Base-by-base conservation (phyloP, 2,888 invertebrate genomes). In the Drosophila cognata region DNA sequence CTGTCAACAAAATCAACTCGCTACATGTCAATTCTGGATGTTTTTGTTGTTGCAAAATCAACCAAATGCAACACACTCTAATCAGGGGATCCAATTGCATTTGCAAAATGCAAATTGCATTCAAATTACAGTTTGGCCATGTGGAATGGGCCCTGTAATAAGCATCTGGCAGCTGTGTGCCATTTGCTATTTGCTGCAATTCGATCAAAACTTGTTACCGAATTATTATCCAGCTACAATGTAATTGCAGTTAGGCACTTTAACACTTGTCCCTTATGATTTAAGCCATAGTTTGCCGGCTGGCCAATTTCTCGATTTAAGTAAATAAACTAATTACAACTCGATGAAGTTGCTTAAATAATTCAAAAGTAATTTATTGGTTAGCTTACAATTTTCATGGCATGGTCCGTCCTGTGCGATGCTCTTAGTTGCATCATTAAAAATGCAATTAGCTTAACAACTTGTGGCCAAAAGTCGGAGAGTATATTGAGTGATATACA, bases 361-460 rank as follows among this genome's bases (percentile, higher is more conserved):
- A 68, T 68, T 29, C 2, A 59, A 13, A 25, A n/a, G 10, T 4
- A 13, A 60, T 50, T 64, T 36, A 64, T 31, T 48, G 60, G 48
- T 57, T 36, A 29, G 8, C 13, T 51, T 13, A 33, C 35, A 69
- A 60, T 46, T 60, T 36, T 21, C n/a, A 68, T 50, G 69, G 28
- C 33, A 21, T 10, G 13, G 8, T 11, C 36, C 13, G 25, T 31
- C 46, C 21, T 48, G 36, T 28, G 68, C 28, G 48, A 33, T 51
- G 28, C 36, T 29, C 51, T 29, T 25, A 51, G 59, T 61, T 41
- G 25, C 16, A 25, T 31, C 36, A 61, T 62, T 68, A 50, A 57
- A 68, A 46, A 74, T 74, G 36, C 74, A 74, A 68, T 73, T 74
- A 58, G 67, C 57, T 3, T 50, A 48, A 58, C 43, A 52, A 43